Evolutionary conservation across 2,113 vertebrate species (phyloP), one percentile per base, ranked within the genome.

Genomic region (Percopsis transmontana): DNA sequence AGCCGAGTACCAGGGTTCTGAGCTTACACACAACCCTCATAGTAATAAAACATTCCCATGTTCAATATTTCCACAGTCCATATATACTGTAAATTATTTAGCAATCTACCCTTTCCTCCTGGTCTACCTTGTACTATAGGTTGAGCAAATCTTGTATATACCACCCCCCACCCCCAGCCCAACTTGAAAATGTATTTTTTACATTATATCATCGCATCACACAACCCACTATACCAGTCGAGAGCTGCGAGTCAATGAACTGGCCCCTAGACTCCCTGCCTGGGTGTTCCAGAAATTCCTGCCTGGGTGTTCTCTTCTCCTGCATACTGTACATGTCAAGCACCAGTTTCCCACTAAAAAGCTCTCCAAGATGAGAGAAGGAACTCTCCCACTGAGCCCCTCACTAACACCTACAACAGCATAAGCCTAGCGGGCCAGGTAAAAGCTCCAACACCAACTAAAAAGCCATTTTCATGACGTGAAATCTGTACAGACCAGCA

Each of bases 381-480:
- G 44, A 63, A 55, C 50, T 24, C 16, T 72, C 80, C 65, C 16
- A 54, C 60, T 64, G 63, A 62, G 71, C 62, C 53, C 69, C 66
- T 76, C 68, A 81, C 53, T 76, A 71, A 77, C 39, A 41, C 62
- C 59, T 33, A 12, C 50, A 48, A 33, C 18, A 54, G 59, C 55
- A 42, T 64, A 71, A 81, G 65, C 12, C 5, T 18, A 51, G 52
- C 44, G 74, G 70, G 74, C n/a, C 62, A 77, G 72, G 60, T 74
- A 82, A 77, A 76, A 77, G 72, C 59, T 73, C 70, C 68, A 64
- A 75, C 52, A 79, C 60, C 67, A 84, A 85, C 70, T 77, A 82
- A 83, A 84, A 83, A 77, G 71, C 55, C 27, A 62, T 79, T 86
- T 85, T 87, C 63, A 83, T 80, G 71, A 82, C 68, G 54, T 63